Conservation (phyloP, 2,888 invertebrate species). For the Caenorhabditis sp. region DNA sequence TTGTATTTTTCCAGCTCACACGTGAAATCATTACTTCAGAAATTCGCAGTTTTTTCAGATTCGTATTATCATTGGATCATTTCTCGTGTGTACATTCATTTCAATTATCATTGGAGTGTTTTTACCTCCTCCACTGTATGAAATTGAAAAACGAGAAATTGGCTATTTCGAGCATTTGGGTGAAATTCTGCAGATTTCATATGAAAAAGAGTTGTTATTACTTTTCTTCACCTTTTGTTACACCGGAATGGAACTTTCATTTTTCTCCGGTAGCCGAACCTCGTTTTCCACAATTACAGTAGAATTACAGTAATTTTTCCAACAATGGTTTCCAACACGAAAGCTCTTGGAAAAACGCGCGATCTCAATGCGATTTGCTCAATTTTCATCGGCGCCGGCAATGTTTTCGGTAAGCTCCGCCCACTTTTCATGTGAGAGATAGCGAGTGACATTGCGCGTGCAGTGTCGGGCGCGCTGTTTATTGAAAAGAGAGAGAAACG, state of each 20-base stretch:
- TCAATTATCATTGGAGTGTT: slow-evolving; percentile 21
- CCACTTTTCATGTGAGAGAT: slow-evolving; percentile 7
- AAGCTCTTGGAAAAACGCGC: slow-evolving; percentile 24
- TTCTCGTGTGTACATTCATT: slow-evolving; percentile 18
- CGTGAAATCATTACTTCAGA: too few relatives aligned
- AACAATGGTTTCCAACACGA: slow-evolving; percentile 38
- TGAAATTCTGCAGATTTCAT: slow-evolving; percentile 36
- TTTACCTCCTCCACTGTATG: slow-evolving; percentile 22
- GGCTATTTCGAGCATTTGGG: slow-evolving; percentile 33
- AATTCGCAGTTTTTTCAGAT: slow-evolving; percentile 11
- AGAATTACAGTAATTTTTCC: slow-evolving; percentile 17
- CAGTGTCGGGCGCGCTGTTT: slow-evolving; percentile 24
- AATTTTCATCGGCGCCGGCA: slow-evolving; percentile 30
- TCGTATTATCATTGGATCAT: slow-evolving; percentile 16
- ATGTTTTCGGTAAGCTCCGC: slow-evolving; percentile 21
- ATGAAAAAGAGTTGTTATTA: too few relatives aligned
- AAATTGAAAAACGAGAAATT: slow-evolving; percentile 20
- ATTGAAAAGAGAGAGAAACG: neutral
- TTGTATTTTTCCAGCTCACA: too few relatives aligned
- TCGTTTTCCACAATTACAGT: slow-evolving; percentile 14
- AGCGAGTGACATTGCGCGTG: slow-evolving; percentile 25
- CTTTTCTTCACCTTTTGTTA: too few relatives aligned
- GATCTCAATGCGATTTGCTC: slow-evolving; percentile 29
- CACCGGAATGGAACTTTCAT: slow-evolving; percentile 15
- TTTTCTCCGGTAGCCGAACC: slow-evolving; percentile 30